Conservation (phyloP, 37 sponge, comb jelly and placozoan species). For the Lycopodina hypogea region DNA sequence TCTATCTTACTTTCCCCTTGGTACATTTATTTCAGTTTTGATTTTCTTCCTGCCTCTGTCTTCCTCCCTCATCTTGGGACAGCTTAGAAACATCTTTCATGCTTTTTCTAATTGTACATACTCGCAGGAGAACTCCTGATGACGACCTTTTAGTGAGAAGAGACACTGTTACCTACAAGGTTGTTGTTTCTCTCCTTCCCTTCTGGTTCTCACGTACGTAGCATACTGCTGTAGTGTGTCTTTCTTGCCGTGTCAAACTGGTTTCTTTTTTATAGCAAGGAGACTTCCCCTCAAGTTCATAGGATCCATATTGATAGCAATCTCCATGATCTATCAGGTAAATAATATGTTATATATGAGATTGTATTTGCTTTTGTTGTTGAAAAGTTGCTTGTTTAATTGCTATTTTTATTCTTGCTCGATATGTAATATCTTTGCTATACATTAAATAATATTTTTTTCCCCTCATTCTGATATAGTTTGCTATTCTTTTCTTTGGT, state of each 20-base stretch:
- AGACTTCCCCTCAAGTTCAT: conserved; percentile 6
- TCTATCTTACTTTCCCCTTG: too few species aligned
- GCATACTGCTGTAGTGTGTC: background rate
- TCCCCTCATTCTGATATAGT: background rate
- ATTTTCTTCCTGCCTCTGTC: too few species aligned
- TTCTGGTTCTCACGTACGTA: background rate
- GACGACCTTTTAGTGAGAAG: background rate
- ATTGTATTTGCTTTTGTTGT: too few species aligned
- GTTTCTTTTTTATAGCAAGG: background rate
- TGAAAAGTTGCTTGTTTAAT: too few species aligned
- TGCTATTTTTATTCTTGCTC: too few species aligned
- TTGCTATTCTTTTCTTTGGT: background rate
- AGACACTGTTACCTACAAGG: background rate
- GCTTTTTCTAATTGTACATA: too few species aligned
- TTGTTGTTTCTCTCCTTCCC: background rate
- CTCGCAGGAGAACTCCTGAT: too few species aligned
- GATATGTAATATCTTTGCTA: too few species aligned
- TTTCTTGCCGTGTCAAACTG: background rate
- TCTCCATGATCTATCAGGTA: conserved; percentile 26
- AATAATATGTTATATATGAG: background rate
- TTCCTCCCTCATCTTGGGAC: too few species aligned
- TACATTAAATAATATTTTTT: too few species aligned
- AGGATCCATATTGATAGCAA: background rate
- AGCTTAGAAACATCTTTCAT: too few species aligned
- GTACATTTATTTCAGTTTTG: too few species aligned